Conservation (phyloP, 2,797 vertebrate genomes). For the Buceros bicornis region DNA sequence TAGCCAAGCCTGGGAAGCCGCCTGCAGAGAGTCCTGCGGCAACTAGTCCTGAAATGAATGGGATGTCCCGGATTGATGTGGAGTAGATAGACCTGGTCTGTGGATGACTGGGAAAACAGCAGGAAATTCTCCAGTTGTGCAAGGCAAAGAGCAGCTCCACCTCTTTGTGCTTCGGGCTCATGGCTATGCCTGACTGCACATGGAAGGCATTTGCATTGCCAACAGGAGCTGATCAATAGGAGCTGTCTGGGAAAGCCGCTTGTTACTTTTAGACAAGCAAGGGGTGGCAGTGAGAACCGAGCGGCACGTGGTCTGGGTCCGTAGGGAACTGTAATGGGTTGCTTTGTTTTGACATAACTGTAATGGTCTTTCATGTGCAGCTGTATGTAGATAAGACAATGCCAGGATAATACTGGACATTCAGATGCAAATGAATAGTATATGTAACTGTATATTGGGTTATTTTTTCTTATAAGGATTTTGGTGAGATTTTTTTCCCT, state of each 20-base stretch:
- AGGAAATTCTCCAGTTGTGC: conserved; percentile 69
- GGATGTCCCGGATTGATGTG: conserved; percentile 50
- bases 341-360: conserved; percentile 73
- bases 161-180: conserved; percentile 63
- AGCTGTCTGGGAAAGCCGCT: conserved; percentile 65
- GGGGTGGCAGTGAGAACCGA: conserved; percentile 48
- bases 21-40: conserved; percentile 50
- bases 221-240: conserved; percentile 66
- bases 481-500: background rate
- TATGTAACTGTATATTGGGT: conserved; percentile 9
- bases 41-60: conserved; percentile 35
- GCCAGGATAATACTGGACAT: conserved; percentile 57
- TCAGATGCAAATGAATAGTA: conserved; percentile 66
- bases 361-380: conserved; percentile 69
- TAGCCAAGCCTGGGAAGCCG: conserved; percentile 16
- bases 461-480: conserved; percentile 1
- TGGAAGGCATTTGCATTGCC: conserved; percentile 69
- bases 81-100: conserved; percentile 58
- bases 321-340: conserved; percentile 46
- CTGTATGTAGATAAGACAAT: conserved; percentile 78
- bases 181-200: conserved; percentile 72
- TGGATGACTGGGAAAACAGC: conserved; percentile 61
- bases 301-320: conserved; percentile 44
- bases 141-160: conserved; percentile 60
- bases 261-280: conserved; percentile 56